Evolutionary conservation across 2,888 invertebrate genomes (phyloP), one percentile per base, ranked within the genome.

Genomic region (Ophion costatus): DNA sequence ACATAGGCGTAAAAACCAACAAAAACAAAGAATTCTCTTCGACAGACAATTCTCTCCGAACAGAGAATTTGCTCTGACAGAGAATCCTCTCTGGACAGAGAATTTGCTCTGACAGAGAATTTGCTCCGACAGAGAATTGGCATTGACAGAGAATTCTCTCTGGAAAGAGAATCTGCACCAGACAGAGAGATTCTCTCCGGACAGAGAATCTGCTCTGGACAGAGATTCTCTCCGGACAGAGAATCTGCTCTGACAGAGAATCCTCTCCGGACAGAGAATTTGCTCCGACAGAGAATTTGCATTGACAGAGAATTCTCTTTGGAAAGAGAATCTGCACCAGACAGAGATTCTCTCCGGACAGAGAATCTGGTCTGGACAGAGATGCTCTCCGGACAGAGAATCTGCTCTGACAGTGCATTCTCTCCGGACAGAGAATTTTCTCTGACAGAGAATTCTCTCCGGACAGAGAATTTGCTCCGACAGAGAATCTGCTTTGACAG

Each of bases 191-290:
- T 24, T 24, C 24, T 24, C 24, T 2, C 24, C 24, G 24, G 24
- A 66, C 38, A 66, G 38, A 66, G 38, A 66, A 66, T 42, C 38
- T 38, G 33, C 66, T 38, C 38, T 11, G 5, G 66, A 38, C 66
- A 66, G 66, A 66, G n/a, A 66, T 10, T 61, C 61, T 61, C 22
- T 61, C 22, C 61, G n/a, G 61, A 29, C 24, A 22, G 61, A 61
- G 61, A 61, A n/a, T 64, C 38, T 38, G 33, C 66, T 38, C 38
- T 11, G 66, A 38, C 66, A 66, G 66, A 66, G n/a, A 66, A 66
- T 10, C 22, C 61, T 61, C 22, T 61, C 22, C 61, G n/a, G 61
- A 29, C 24, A 22, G 61, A 61, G 61, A 61, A n/a, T 64, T 29
- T 33, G 33, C 29, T 64, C 64, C 3, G 57, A 71, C 71, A 24